These are phyloP conservation scores for Recurvirostra avosetta DNA, from an alignment of 2,113 vertebrate genomes.

Conservation along the genomic window DNA sequence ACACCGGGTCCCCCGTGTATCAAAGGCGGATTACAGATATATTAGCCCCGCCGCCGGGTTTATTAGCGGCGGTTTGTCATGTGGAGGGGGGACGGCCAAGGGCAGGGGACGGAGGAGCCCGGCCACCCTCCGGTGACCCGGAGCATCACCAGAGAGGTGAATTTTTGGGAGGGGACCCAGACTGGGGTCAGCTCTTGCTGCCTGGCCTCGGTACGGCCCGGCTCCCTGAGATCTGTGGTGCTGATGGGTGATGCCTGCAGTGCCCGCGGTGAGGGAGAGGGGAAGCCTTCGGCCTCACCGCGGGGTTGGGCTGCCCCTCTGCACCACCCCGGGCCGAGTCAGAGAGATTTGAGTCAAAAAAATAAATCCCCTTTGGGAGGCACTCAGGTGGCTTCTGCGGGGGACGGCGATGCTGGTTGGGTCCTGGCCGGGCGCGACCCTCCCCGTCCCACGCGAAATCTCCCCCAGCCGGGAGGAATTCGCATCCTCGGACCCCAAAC, in stretches of 20 bases:
- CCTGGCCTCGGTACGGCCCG: too few relatives aligned
- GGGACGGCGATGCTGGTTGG: neutral
- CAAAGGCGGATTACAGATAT: neutral
- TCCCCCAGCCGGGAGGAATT: neutral
- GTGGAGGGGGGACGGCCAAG: neutral
- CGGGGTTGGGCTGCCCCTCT: neutral
- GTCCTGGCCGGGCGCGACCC: neutral
- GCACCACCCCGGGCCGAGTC: neutral
- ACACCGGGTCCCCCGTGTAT: neutral
- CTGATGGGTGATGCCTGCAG: neutral
- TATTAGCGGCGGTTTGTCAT: neutral
- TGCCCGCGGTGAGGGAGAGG: neutral
- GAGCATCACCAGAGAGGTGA: neutral
- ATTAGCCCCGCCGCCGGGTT: neutral
- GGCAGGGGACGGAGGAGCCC: neutral
- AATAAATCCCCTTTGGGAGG: neutral
- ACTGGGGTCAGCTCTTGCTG: neutral
- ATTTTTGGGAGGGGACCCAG: neutral
- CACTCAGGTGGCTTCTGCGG: neutral
- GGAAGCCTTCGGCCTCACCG: neutral
- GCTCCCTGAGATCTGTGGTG: neutral
- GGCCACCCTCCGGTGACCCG: neutral
- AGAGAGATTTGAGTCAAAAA: neutral
- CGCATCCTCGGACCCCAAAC: neutral
- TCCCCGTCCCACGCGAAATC: neutral